Conservation (phyloP, 1,140 invertebrate species). For the Drosophila varians region DNA sequence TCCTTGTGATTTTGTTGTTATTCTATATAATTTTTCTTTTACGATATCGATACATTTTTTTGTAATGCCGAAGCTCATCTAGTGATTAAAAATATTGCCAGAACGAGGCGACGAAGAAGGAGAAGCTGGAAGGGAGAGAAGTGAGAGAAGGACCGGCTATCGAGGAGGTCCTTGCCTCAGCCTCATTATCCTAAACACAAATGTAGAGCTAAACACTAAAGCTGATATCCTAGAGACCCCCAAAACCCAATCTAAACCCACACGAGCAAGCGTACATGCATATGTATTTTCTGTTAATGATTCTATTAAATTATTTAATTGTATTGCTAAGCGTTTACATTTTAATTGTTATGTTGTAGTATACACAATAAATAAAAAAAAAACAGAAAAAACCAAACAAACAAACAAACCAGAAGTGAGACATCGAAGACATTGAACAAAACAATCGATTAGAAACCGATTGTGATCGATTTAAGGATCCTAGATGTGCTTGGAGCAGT, state of each 20-base stretch:
- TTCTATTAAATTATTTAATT: constrained; percentile 82
- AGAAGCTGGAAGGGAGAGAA: background rate
- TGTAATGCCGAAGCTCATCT: background rate
- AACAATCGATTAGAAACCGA: background rate
- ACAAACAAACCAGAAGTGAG: too few species aligned
- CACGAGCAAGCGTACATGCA: constrained; percentile 38
- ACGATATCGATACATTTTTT: background rate
- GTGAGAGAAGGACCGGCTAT: background rate
- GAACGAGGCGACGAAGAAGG: constrained; percentile 15
- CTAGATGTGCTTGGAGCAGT: constrained; percentile 66
- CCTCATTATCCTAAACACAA: constrained; percentile 11
- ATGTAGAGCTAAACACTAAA: too few species aligned
- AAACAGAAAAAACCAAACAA: constrained; percentile 15
- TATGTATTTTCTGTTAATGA: constrained; percentile 76
- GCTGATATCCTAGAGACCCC: too few species aligned
- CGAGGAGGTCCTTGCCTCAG: constrained; percentile 18
- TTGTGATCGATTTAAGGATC: background rate
- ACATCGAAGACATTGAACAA: background rate
- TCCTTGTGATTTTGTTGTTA: constrained; percentile 34
- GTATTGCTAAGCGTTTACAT: constrained; percentile 79
- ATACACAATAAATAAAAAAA: constrained; percentile 73
- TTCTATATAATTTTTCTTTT: constrained; percentile 6
- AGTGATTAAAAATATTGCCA: constrained; percentile 9
- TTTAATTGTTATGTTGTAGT: constrained; percentile 81
- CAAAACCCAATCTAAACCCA: constrained; percentile 4